Conservation (phyloP, 2,888 invertebrate species). For the Iselma pallidipennis region DNA sequence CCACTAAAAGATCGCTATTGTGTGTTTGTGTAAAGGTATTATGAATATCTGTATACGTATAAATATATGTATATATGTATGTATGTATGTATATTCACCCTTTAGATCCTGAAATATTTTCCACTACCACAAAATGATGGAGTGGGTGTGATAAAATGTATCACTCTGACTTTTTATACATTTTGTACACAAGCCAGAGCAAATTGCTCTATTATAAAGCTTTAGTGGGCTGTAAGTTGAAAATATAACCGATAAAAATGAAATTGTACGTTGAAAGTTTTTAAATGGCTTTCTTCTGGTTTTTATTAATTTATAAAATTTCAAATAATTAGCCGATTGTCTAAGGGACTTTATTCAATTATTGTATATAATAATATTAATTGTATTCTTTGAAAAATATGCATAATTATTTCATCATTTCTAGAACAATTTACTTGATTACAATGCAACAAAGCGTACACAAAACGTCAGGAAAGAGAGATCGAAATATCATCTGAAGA, state of each 20-base stretch:
- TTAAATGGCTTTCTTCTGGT: background rate
- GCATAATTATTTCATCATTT: too few species aligned
- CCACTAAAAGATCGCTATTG: slow-evolving; percentile 7
- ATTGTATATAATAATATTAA: too few species aligned
- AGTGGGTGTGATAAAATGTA: slow-evolving; percentile 13
- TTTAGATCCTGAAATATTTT: background rate
- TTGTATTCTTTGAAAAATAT: too few species aligned
- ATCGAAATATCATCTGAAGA: background rate
- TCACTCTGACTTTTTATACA: slow-evolving; percentile 13
- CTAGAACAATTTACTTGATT: background rate
- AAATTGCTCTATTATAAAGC: slow-evolving; percentile 22
- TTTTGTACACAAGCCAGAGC: slow-evolving; percentile 13
- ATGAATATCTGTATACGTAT: slow-evolving; percentile 10
- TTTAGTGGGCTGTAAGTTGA: slow-evolving; percentile 22
- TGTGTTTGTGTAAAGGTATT: slow-evolving; percentile 3
- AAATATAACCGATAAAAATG: slow-evolving; percentile 19
- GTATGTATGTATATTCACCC: slow-evolving; percentile 7
- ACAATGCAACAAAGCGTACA: background rate
- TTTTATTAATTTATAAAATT: background rate
- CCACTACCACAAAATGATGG: background rate
- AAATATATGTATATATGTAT: slow-evolving; percentile 12
- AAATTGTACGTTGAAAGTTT: background rate
- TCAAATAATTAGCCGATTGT: background rate
- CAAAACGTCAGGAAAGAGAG: background rate
- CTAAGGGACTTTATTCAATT: too few species aligned